Evolutionary conservation across 2,888 invertebrate genomes (phyloP).

Genomic region (Cacoxenus indagator): DNA sequence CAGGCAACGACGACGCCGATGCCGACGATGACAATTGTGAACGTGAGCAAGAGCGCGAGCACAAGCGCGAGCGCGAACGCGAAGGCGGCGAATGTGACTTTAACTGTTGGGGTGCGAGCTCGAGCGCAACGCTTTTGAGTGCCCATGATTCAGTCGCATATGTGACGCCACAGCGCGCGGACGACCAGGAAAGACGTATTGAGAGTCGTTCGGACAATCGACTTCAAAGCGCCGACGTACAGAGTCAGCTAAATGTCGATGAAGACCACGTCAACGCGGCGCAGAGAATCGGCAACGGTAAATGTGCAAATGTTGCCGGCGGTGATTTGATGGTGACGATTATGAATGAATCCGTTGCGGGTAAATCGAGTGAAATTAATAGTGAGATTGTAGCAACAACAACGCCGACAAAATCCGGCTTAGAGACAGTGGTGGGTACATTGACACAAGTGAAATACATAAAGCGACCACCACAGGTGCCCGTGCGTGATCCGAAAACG

Average conservation of each 20-base stretch:
- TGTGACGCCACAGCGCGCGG: conserved; percentile 3
- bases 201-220: not conserved
- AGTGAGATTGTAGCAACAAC: conserved; percentile 16
- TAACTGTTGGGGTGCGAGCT: no score
- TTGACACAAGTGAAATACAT: conserved; percentile 40
- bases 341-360: not conserved
- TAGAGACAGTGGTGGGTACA: not conserved
- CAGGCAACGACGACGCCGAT: not conserved
- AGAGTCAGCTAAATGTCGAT: not conserved
- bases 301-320: not conserved
- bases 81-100: not conserved
- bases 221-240: not conserved
- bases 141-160: not conserved
- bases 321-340: not conserved
- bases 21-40: not conserved
- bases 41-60: not conserved
- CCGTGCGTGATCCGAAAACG: conserved; percentile 53
- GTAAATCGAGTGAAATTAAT: not conserved
- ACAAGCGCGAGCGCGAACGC: not conserved
- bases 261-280: not conserved
- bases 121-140: not conserved
- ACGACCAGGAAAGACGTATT: not conserved
- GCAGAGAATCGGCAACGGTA: not conserved
- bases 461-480: conserved; percentile 51
- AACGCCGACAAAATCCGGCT: conserved; percentile 38